Conservation (phyloP, 2,797 vertebrate genomes). For the Chromobotia macracanthus region DNA sequence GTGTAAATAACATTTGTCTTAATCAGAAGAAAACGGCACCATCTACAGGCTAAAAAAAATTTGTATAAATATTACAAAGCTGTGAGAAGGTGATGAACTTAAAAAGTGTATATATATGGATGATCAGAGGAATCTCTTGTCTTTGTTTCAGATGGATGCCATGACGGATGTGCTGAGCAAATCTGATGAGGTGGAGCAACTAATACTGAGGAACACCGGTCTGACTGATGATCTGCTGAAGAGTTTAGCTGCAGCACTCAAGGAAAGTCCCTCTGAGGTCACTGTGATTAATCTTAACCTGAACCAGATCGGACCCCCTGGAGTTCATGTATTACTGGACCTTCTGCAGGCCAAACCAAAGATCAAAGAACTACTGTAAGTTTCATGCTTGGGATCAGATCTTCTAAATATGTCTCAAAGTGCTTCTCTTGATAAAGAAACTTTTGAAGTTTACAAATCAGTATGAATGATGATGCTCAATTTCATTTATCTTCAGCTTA, state of each 20-base stretch:
- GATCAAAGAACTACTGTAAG: conserved; percentile 79
- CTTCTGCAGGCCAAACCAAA: conserved; percentile 76
- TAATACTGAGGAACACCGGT: conserved; percentile 83
- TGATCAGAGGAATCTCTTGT: neutral
- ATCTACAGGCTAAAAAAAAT: neutral
- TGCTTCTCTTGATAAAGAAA: neutral
- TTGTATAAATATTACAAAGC: neutral
- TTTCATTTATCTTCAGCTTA: conserved; percentile 70
- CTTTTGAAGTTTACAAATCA: conserved; percentile 25
- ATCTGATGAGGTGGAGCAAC: conserved; percentile 79
- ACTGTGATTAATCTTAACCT: conserved; percentile 83
- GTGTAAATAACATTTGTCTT: conserved; percentile 19
- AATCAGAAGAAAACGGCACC: neutral
- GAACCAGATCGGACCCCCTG: conserved; percentile 79
- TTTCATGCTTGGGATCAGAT: conserved; percentile 24
- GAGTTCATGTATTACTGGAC: conserved; percentile 76
- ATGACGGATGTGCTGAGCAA: conserved; percentile 74
- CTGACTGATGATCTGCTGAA: conserved; percentile 79
- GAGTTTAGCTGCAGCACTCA: conserved; percentile 71
- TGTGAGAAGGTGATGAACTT: no score
- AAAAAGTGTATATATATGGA: no score
- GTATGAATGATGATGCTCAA: conserved; percentile 5
- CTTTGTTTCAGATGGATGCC: conserved; percentile 72
- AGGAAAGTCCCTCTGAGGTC: conserved; percentile 76
- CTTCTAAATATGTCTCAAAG: conserved; percentile 13